Base-by-base conservation (phyloP, 2,888 invertebrate genomes). In the Orthonevra nobilis region DNA sequence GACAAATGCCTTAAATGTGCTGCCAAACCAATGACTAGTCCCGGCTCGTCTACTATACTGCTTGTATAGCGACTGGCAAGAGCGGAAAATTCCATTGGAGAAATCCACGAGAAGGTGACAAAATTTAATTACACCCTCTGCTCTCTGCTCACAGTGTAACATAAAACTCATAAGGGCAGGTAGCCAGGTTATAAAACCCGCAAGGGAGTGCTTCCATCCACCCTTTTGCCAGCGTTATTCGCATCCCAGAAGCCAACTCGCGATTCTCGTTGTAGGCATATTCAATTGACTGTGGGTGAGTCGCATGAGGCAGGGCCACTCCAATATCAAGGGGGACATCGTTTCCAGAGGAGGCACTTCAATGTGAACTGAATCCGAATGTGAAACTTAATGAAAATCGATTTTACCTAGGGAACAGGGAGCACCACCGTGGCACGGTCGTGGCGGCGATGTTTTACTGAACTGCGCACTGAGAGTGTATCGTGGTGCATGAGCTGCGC, bases 341-440 rank as follows among this genome's bases (percentile, higher is more conserved):
- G 23, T 63, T 52, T 77, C 58, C 64, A 46, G 64, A 77, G 58
- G 56, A 44, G 52, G 52, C 38, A 77, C 58, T 50, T 36, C 52
- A 77, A 70, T 70, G 50, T 70, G 63, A 77, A 52, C 70, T 64
- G 56, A 77, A 77, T 70, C 50, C 50, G n/a, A n/a, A n/a, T n/a
- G n/a, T n/a, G 28, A 77, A 69, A 64, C 63, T 70, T 64, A 77
- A 77, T 77, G 75, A 77, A 77, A 77, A 77, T 77, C 75, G 75
- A 77, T 77, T 77, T 77, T 64, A 44, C 44, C 46, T 44, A 56
- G 28, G 63, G 44, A 70, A 64, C 15, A 44, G 28, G 50, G 19
- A 14, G 61, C 56, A 28, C 44, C 12, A 44, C 17, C 10, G 42
- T 36, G 20, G 14, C 9, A 54, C 26, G n/a, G n/a, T n/a, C n/a